Evolutionary conservation across 1,140 invertebrate species (phyloP).

Genomic region (Colletes latitarsis): DNA sequence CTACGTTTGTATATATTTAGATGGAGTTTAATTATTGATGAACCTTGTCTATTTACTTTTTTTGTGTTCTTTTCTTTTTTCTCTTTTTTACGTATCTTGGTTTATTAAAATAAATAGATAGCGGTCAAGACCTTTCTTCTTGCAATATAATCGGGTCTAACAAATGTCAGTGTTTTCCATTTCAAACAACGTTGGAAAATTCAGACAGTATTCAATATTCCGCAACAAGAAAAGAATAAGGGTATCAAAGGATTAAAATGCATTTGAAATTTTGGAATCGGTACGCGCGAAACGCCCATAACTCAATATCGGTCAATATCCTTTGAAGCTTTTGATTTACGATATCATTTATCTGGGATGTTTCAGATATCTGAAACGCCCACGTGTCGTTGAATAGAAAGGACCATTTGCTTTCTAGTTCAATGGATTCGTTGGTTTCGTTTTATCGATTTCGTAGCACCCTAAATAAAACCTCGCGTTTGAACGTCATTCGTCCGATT

Average conservation of each 20-base stretch:
- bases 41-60: too few species aligned
- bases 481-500: too few species aligned
- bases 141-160: too few species aligned
- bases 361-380: slow-evolving; percentile 24
- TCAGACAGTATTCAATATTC: background rate
- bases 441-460: slow-evolving; percentile 13
- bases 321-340: slow-evolving; percentile 24
- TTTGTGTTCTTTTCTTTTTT: too few species aligned
- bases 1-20: too few species aligned
- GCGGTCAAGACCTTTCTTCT: too few species aligned
- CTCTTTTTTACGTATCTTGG: too few species aligned
- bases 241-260: background rate
- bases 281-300: slow-evolving; percentile 21
- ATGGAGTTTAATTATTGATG: too few species aligned
- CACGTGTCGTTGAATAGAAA: slow-evolving; percentile 1
- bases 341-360: slow-evolving; percentile 27
- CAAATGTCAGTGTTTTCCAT: too few species aligned
- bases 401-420: slow-evolving; percentile 3
- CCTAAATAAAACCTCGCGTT: slow-evolving; percentile 3
- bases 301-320: slow-evolving; percentile 26
- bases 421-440: slow-evolving; percentile 13
- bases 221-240: too few species aligned
- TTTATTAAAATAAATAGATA: too few species aligned
- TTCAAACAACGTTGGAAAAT: too few species aligned
- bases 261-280: slow-evolving; percentile 17